Evolutionary conservation across 2,888 invertebrate genomes (phyloP).

Genomic region (Aromia moschata): DNA sequence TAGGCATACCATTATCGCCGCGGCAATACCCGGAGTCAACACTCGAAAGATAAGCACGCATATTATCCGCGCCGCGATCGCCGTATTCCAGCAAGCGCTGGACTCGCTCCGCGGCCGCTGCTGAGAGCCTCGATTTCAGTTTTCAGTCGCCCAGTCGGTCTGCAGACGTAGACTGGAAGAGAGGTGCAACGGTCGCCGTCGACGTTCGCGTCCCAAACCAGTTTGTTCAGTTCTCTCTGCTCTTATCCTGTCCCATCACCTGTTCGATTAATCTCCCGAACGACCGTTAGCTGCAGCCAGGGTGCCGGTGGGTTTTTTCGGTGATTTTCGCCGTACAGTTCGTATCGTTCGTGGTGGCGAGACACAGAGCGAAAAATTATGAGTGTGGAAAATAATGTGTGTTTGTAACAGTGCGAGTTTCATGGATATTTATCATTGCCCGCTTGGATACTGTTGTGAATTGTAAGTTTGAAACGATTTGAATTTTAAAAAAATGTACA

Average conservation of each 20-base stretch:
- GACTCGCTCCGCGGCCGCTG: constrained; percentile 16
- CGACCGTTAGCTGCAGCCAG: constrained; percentile 10
- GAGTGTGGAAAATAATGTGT: constrained; percentile 32
- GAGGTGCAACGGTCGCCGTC: constrained; percentile 12
- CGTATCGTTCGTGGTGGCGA: constrained; percentile 1
- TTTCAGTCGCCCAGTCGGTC: constrained; percentile 31
- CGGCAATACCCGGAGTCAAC: not conserved
- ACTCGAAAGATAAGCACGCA: constrained; percentile 6
- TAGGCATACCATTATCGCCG: not conserved
- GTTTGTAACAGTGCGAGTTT: constrained; percentile 31
- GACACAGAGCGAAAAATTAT: constrained; percentile 21
- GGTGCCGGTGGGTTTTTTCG: constrained; percentile 20
- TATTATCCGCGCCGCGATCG: constrained; percentile 9
- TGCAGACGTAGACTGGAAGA: constrained; percentile 19
- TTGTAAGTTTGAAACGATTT: constrained; percentile 28
- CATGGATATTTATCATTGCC: constrained; percentile 33
- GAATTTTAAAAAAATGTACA: too few relatives aligned
- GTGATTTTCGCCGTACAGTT: constrained; percentile 5
- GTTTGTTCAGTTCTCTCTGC: constrained; percentile 30
- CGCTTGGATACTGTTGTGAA: constrained; percentile 23
- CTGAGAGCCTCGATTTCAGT: constrained; percentile 24
- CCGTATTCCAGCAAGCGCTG: constrained; percentile 13
- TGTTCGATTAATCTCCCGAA: constrained; percentile 26
- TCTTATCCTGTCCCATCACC: too few relatives aligned
- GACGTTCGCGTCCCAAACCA: constrained; percentile 23